A percentile compares a stretch with the other conserved stretches of the same genome.
These are phyloP conservation scores for Burhinus oedicnemus DNA, from an alignment of 2,113 vertebrate genomes.

Conservation along the genomic window DNA sequence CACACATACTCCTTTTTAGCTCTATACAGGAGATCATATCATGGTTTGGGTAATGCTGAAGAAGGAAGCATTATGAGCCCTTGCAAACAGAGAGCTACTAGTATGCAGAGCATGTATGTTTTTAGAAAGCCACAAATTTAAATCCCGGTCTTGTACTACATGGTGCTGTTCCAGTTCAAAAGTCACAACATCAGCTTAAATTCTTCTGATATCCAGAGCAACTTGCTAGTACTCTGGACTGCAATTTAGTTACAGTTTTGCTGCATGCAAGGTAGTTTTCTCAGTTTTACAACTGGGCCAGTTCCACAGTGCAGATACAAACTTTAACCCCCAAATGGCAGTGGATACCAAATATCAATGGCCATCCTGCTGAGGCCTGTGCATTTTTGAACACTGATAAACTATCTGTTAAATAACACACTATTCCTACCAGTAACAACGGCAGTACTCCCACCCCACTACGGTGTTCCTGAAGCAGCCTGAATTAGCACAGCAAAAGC, in stretches of 20 bases:
- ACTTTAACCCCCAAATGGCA: neutral
- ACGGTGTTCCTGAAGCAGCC: neutral
- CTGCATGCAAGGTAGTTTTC: neutral
- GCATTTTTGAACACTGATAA: neutral
- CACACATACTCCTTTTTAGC: neutral
- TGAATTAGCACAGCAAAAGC: neutral
- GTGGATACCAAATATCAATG: fast-evolving
- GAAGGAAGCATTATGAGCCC: neutral
- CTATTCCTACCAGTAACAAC: neutral
- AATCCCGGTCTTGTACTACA: neutral
- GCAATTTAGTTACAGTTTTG: neutral
- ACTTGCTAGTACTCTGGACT: neutral
- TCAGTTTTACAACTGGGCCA: neutral
- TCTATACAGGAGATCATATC: neutral
- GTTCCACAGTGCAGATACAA: neutral
- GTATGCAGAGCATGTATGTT: neutral
- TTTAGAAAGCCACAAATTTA: neutral
- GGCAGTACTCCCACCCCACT: neutral
- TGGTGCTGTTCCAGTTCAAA: neutral
- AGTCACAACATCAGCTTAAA: neutral
- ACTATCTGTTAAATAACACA: neutral
- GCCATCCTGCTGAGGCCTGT: neutral
- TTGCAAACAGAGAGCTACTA: neutral
- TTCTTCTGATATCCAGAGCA: neutral
- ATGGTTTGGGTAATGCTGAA: neutral